These are phyloP conservation scores for Ptychodera flava DNA, from an alignment of 35 echinoderm and acorn worm genomes.

Conservation along the genomic window DNA sequence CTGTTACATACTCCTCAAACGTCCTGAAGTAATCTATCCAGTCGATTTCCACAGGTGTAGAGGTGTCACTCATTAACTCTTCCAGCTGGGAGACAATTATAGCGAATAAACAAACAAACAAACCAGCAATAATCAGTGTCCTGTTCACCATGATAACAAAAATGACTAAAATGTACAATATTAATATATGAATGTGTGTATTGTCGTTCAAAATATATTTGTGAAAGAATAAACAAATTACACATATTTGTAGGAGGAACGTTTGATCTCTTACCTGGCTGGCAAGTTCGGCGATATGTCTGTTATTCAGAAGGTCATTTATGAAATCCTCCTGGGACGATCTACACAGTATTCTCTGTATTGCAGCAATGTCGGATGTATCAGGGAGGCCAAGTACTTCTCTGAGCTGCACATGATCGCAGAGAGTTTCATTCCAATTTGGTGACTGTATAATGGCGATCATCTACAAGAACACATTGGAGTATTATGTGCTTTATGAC, in stretches of 20 bases:
- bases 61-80: neutral
- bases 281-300: neutral
- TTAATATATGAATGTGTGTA: too few relatives aligned
- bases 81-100: too few relatives aligned
- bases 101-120: too few relatives aligned
- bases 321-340: neutral
- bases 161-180: too few relatives aligned
- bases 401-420: neutral
- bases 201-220: too few relatives aligned
- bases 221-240: too few relatives aligned
- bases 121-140: too few relatives aligned
- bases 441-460: neutral
- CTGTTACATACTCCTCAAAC: neutral
- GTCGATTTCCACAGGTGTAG: neutral
- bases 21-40: neutral
- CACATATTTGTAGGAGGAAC: too few relatives aligned
- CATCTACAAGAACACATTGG: neutral
- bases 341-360: neutral
- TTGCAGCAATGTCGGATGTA: neutral
- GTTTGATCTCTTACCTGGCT: neutral
- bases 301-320: neutral
- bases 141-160: too few relatives aligned
- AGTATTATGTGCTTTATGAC: too few relatives aligned
- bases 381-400: neutral
- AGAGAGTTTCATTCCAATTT: neutral